Conservation (phyloP, 2,113 vertebrate genomes). For the Eulemur macaco region DNA sequence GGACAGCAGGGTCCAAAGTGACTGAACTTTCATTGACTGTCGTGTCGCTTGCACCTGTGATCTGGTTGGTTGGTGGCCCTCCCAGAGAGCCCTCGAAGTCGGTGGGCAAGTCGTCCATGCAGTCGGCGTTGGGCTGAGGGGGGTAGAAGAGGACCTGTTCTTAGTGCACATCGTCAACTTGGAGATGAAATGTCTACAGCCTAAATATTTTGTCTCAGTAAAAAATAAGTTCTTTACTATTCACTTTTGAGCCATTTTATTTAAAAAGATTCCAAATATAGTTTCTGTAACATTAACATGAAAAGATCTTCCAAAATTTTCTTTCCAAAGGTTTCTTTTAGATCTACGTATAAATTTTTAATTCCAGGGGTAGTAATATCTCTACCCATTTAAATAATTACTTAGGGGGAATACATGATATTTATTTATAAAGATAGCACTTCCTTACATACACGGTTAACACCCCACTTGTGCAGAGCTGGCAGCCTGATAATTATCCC, state of each 20-base stretch:
- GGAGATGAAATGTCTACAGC: neutral
- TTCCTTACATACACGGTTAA: neutral
- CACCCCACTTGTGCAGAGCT: neutral
- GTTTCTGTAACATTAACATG: neutral
- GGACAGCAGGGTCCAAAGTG: constrained; percentile 88
- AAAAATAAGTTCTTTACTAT: neutral
- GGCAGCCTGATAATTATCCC: neutral
- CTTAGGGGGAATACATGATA: neutral
- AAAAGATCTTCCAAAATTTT: neutral
- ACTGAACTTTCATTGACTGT: constrained; percentile 94
- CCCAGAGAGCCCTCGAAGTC: constrained; percentile 93
- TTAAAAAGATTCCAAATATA: neutral
- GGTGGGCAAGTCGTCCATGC: constrained; percentile 91
- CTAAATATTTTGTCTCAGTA: neutral
- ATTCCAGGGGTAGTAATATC: neutral
- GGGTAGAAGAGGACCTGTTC: neutral
- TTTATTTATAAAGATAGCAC: neutral
- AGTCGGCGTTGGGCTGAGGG: constrained; percentile 92
- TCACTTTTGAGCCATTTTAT: neutral
- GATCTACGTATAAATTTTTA: neutral
- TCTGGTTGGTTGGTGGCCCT: constrained; percentile 89
- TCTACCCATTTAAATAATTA: neutral
- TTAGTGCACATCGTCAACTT: neutral
- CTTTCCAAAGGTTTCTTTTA: neutral
- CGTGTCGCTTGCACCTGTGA: constrained; percentile 93